Conservation (phyloP, 2,888 invertebrate genomes). For the Tipula confusa region DNA sequence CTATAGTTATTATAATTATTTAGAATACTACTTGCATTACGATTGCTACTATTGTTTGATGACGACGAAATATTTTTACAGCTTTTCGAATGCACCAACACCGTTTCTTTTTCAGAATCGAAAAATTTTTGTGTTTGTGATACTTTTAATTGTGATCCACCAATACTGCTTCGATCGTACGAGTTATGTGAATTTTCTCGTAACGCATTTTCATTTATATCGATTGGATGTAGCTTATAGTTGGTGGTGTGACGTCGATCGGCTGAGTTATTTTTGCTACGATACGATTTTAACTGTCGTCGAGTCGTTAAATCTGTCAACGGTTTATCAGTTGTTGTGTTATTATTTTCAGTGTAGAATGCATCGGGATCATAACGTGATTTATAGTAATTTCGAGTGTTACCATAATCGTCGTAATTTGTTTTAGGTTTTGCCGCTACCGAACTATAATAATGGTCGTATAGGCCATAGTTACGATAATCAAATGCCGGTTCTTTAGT, state of each 20-base stretch:
- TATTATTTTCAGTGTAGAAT: conserved; percentile 39
- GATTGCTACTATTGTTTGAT: conserved; percentile 40
- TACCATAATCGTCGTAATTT: conserved; percentile 40
- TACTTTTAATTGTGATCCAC: conserved; percentile 36
- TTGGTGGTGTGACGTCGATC: conserved; percentile 31
- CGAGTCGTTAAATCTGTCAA: conserved; percentile 30
- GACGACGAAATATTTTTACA: conserved; percentile 53
- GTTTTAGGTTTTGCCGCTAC: conserved; percentile 38
- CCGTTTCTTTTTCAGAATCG: conserved; percentile 43
- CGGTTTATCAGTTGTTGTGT: neutral
- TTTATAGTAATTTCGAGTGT: conserved; percentile 41
- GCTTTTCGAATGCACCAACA: conserved; percentile 50
- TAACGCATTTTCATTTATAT: neutral
- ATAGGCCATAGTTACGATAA: conserved; percentile 30
- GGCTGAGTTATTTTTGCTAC: conserved; percentile 38
- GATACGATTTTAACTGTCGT: conserved; percentile 41
- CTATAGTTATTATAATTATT: conserved; percentile 31
- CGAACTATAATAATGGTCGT: neutral
- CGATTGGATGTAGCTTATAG: neutral
- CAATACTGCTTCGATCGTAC: neutral
- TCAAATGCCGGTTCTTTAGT: conserved; percentile 46
- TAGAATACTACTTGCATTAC: conserved; percentile 25
- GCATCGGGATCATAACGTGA: conserved; percentile 41
- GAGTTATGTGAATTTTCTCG: neutral
- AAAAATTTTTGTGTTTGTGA: conserved; percentile 40